These are phyloP conservation scores for Sarcophaga peregrina DNA, from an alignment of 1,140 invertebrate species.

Conservation along the genomic window DNA sequence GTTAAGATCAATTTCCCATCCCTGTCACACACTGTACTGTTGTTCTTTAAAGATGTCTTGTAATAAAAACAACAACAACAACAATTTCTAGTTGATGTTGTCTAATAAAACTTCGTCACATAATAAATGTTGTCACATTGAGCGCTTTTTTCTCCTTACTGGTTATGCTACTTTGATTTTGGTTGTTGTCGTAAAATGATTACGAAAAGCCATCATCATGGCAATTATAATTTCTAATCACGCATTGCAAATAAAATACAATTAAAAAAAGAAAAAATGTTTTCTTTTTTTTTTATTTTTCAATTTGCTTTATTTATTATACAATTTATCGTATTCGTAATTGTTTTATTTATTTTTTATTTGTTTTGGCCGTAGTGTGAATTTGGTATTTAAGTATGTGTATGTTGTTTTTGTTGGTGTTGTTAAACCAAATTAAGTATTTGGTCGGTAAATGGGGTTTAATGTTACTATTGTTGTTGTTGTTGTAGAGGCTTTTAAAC, in stretches of 20 bases:
- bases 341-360: slow-evolving; percentile 1
- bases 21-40: too few species aligned
- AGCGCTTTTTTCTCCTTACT: too few species aligned
- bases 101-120: too few species aligned
- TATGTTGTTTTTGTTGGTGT: slow-evolving; percentile 2
- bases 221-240: slow-evolving; percentile 1
- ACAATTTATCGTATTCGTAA: slow-evolving; percentile 15
- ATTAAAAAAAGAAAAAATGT: neutral
- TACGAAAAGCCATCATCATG: too few species aligned
- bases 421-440: slow-evolving; percentile 33
- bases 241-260: slow-evolving; percentile 2
- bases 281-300: too few species aligned
- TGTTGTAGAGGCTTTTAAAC: neutral
- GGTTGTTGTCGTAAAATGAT: too few species aligned
- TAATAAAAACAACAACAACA: too few species aligned
- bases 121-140: too few species aligned
- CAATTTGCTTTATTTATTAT: neutral
- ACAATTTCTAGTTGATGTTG: too few species aligned
- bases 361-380: neutral
- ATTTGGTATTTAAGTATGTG: neutral
- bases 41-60: too few species aligned
- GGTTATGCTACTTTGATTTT: too few species aligned
- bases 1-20: too few species aligned
- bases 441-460: slow-evolving; percentile 38
- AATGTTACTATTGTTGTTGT: neutral